A percentile compares a stretch with the other conserved stretches of the same genome.
These are phyloP conservation scores for Scrobipalpa atriplicella DNA, from an alignment of 2,888 invertebrate species.

Conservation along the genomic window DNA sequence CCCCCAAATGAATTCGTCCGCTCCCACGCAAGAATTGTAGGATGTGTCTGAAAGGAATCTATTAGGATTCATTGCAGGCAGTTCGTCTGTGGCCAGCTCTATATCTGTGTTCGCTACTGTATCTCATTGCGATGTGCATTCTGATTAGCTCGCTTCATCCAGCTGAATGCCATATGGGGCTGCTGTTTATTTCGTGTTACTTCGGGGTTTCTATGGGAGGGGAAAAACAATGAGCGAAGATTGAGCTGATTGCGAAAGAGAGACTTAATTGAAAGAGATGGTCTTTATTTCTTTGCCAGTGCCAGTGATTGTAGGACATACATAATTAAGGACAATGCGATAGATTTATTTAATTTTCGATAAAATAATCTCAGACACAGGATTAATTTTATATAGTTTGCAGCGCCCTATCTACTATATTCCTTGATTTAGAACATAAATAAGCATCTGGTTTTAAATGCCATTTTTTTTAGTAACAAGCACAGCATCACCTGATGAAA, in stretches of 20 bases:
- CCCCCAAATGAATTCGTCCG: not conserved
- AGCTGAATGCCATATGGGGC: slow-evolving; percentile 25
- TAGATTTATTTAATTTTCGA: no score
- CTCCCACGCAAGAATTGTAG: not conserved
- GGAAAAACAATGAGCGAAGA: not conserved
- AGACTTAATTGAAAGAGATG: not conserved
- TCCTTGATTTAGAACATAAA: no score
- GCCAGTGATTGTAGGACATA: no score
- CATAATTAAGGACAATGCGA: no score
- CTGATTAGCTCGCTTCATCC: slow-evolving; percentile 25
- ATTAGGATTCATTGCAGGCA: slow-evolving; percentile 17
- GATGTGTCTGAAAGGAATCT: not conserved
- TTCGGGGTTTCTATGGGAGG: not conserved
- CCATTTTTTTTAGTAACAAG: no score
- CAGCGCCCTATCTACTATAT: no score
- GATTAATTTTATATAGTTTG: no score
- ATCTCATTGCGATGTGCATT: slow-evolving; percentile 26
- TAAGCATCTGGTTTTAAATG: no score
- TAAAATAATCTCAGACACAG: no score
- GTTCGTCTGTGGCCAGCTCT: not conserved
- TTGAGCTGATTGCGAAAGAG: not conserved
- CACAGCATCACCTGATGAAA: no score
- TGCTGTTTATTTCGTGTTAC: slow-evolving; percentile 17
- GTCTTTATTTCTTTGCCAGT: no score
- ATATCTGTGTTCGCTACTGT: slow-evolving; percentile 6